phyloP scores from a whole-genome alignment of 2,888 invertebrate genomes.

The Ochropleura plecta region DNA sequence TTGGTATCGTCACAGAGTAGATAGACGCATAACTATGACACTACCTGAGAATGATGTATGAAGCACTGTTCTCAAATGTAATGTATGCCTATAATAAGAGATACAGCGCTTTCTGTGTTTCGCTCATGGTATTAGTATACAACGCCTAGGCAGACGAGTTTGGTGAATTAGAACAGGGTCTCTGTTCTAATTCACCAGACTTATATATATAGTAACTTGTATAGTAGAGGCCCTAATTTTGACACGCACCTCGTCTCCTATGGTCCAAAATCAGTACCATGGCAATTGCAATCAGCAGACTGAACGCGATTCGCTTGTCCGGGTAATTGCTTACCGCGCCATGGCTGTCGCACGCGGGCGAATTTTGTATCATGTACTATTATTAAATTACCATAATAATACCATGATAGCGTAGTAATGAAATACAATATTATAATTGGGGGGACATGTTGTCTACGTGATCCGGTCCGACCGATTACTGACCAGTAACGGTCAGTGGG shows the following conservation, averaged over 20 bases:
- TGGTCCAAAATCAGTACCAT: constrained; percentile 42
- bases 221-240: constrained; percentile 14
- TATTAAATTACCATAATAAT: constrained; percentile 57
- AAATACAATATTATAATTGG: constrained; percentile 57
- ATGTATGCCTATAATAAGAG: neutral
- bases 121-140: neutral
- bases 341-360: constrained; percentile 44
- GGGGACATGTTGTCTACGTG: constrained; percentile 31
- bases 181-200: neutral
- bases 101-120: neutral
- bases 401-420: constrained; percentile 46
- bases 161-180: no score
- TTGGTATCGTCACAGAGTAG: neutral
- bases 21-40: neutral
- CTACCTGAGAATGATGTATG: neutral
- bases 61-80: neutral
- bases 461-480: constrained; percentile 19
- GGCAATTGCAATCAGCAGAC: constrained; percentile 34
- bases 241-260: constrained; percentile 6
- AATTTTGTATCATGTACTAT: constrained; percentile 56
- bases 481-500: neutral
- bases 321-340: constrained; percentile 54
- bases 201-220: no score
- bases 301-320: constrained; percentile 46
- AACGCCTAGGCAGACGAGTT: no score